Percentiles rank a stretch among this genome's conserved stretches.
Conservation (phyloP, 2,113 vertebrate species). For the Leptodactylus fuscus region DNA sequence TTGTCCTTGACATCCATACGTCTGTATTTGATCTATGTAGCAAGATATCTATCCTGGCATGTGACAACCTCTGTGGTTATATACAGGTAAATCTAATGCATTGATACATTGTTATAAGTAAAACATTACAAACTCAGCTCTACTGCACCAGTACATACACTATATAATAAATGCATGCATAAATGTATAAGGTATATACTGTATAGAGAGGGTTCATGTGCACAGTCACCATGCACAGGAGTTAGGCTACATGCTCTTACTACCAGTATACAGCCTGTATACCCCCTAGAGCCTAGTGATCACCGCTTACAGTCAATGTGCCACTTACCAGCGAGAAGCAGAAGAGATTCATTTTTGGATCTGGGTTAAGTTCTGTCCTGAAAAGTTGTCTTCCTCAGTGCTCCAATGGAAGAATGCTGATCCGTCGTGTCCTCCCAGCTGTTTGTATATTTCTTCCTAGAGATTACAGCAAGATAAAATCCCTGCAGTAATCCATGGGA, state of each 20-base stretch:
- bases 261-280: not conserved
- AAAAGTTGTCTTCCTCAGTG: conserved; percentile 63
- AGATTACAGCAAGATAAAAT: conserved; percentile 87
- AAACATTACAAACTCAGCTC: not conserved
- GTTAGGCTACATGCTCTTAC: not conserved
- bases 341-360: conserved; percentile 88
- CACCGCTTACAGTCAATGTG: not conserved
- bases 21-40: too few relatives aligned
- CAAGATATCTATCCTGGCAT: too few relatives aligned
- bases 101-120: too few relatives aligned
- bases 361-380: conserved; percentile 53
- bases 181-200: not conserved
- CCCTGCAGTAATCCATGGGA: conserved; percentile 90
- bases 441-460: conserved; percentile 73
- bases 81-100: not conserved
- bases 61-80: not conserved
- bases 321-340: conserved; percentile 93
- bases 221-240: not conserved
- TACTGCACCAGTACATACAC: not conserved
- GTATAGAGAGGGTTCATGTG: not conserved
- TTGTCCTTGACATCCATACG: too few relatives aligned
- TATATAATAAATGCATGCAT: not conserved
- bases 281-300: not conserved
- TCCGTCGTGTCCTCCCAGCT: conserved; percentile 71
- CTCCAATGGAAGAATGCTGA: conserved; percentile 60